Evolutionary conservation across 1,140 invertebrate species (phyloP).

Genomic region (Propsilocerus akamusi): DNA sequence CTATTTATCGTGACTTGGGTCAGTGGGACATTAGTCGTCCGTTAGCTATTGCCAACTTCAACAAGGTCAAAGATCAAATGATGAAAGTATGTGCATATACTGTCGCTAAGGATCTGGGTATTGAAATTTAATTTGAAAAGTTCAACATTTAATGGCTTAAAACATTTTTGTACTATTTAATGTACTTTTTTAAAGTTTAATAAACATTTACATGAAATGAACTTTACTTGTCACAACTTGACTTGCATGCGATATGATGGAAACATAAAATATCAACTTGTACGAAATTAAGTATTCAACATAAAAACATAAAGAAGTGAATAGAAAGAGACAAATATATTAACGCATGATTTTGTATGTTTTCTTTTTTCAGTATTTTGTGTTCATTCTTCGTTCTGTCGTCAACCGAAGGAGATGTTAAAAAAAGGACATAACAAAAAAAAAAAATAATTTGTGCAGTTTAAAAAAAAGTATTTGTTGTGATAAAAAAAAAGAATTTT

Average conservation of each 20-base stretch:
- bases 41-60: slow-evolving; percentile 51
- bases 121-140: slow-evolving; percentile 6
- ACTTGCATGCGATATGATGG: no score
- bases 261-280: no score
- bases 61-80: slow-evolving; percentile 50
- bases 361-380: neutral
- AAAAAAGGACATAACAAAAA: neutral
- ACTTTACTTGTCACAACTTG: neutral
- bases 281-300: no score
- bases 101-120: slow-evolving; percentile 52
- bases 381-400: neutral
- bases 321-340: neutral
- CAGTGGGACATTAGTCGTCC: slow-evolving; percentile 51
- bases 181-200: neutral
- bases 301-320: no score
- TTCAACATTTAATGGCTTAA: no score
- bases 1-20: slow-evolving; percentile 73
- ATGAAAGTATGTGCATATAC: slow-evolving; percentile 59
- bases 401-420: neutral
- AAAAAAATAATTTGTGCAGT: neutral
- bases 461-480: neutral
- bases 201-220: neutral
- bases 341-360: neutral
- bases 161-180: neutral
- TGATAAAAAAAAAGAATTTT: neutral